phyloP scores from a whole-genome alignment of 2,797 vertebrate genomes.

The Microctenopoma steveboyesi region DNA sequence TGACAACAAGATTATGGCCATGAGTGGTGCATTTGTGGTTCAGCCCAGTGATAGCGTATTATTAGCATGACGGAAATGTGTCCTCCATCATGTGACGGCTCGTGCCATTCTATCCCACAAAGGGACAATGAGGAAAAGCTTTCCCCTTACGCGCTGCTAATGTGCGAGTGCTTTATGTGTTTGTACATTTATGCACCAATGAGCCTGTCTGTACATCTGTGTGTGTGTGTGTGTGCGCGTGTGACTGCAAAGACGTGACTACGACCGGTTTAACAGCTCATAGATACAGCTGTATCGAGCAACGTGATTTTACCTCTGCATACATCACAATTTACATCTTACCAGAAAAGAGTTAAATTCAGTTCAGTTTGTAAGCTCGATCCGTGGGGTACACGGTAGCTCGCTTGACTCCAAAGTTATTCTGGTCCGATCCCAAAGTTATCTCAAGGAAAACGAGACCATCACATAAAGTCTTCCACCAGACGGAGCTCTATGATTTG shows the following conservation, averaged over 20 bases:
- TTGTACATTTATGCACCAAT: slow-evolving; percentile 16
- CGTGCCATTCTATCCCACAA: slow-evolving; percentile 38
- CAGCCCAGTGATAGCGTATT: slow-evolving; percentile 61
- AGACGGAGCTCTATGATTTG: too few relatives aligned
- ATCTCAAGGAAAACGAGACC: too few relatives aligned
- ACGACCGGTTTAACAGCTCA: background rate
- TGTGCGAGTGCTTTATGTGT: slow-evolving; percentile 39
- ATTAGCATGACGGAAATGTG: slow-evolving; percentile 61
- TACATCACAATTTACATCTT: too few relatives aligned
- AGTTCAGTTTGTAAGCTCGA: too few relatives aligned
- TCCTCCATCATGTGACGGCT: slow-evolving; percentile 40
- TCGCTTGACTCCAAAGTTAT: too few relatives aligned
- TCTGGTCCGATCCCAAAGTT: too few relatives aligned
- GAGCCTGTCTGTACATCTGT: background rate
- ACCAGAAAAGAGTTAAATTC: too few relatives aligned
- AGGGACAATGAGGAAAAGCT: slow-evolving; percentile 41
- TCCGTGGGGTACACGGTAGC: too few relatives aligned
- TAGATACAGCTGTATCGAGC: too few relatives aligned
- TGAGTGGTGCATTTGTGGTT: slow-evolving; percentile 61
- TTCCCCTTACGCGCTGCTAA: background rate
- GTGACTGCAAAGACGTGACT: background rate
- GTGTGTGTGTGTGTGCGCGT: background rate
- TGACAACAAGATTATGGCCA: slow-evolving; percentile 73
- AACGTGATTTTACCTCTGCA: too few relatives aligned
- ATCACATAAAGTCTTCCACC: too few relatives aligned